A percentile compares a stretch with the other conserved stretches of the same genome.
These are phyloP conservation scores for Myodes glareolus DNA, from an alignment of 2,113 vertebrate species.

Conservation along the genomic window DNA sequence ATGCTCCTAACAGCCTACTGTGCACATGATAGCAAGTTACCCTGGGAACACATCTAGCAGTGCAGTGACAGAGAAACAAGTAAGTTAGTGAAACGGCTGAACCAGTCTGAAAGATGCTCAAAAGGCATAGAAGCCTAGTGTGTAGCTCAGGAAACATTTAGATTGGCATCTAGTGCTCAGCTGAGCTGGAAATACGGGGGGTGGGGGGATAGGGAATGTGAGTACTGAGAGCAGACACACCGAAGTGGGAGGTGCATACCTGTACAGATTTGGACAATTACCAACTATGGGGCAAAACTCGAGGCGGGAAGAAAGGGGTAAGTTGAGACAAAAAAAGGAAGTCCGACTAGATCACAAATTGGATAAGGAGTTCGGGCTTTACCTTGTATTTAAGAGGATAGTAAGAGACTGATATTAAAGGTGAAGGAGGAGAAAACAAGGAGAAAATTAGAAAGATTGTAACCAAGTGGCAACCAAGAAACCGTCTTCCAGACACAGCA, in stretches of 20 bases:
- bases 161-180: neutral
- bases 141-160: neutral
- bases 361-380: conserved; percentile 11
- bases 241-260: neutral
- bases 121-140: neutral
- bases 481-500: neutral
- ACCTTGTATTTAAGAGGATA: neutral
- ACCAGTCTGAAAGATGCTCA: neutral
- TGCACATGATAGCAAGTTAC: neutral
- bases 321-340: neutral
- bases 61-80: neutral
- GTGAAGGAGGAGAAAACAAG: neutral
- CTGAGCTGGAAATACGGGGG: neutral
- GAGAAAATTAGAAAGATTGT: neutral
- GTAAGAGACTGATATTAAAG: neutral
- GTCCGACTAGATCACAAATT: neutral
- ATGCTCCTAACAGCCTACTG: neutral
- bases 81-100: neutral
- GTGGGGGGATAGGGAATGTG: neutral
- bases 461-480: neutral
- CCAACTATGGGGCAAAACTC: neutral
- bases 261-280: neutral
- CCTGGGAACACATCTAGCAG: neutral
- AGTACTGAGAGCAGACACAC: neutral
- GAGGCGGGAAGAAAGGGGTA: neutral